These are phyloP conservation scores for Lutjanus erythropterus DNA, from an alignment of 2,113 vertebrate species.

Conservation along the genomic window DNA sequence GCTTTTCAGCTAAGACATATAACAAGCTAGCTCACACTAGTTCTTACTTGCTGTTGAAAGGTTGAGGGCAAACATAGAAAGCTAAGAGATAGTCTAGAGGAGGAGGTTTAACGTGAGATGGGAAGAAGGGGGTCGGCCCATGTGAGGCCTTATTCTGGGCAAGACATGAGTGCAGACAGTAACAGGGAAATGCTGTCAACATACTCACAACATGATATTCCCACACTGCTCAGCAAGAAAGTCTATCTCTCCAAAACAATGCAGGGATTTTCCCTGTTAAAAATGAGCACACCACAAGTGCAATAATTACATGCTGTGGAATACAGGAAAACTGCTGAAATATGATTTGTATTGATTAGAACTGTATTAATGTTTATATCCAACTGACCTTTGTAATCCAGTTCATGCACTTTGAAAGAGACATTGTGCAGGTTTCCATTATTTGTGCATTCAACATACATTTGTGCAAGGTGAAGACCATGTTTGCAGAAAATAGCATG, in stretches of 20 bases:
- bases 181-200: slow-evolving; percentile 65
- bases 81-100: neutral
- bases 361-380: neutral
- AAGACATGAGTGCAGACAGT: slow-evolving; percentile 48
- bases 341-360: neutral
- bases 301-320: neutral
- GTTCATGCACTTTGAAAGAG: neutral
- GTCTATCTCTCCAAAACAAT: neutral
- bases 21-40: neutral
- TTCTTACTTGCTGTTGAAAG: neutral
- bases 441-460: neutral
- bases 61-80: slow-evolving; percentile 19
- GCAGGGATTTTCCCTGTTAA: slow-evolving; percentile 1
- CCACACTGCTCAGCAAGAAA: slow-evolving; percentile 6
- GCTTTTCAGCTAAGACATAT: neutral
- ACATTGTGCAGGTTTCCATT: neutral
- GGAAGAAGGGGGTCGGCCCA: neutral
- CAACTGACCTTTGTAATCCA: neutral
- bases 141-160: slow-evolving; percentile 52
- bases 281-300: neutral
- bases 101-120: neutral
- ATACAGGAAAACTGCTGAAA: neutral
- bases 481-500: neutral
- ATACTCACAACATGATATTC: slow-evolving; percentile 53
- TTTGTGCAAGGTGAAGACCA: neutral